Percentiles rank a stretch among this genome's conserved stretches.
These are phyloP conservation scores for Pentalonia nigronervosa DNA, from an alignment of 1,140 invertebrate genomes.

Conservation along the genomic window DNA sequence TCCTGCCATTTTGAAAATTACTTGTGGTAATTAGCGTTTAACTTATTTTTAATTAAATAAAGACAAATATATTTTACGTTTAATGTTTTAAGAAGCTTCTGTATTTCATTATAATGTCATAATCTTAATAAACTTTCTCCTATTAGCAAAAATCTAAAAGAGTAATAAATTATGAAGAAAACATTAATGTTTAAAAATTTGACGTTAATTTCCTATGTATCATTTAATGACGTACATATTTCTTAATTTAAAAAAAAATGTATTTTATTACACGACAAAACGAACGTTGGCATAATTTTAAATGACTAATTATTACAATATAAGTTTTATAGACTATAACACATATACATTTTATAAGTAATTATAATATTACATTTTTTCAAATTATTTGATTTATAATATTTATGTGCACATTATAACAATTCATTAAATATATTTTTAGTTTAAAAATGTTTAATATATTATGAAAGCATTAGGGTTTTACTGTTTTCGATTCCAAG, in stretches of 20 bases:
- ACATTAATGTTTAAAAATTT: not conserved
- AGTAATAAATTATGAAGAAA: not conserved
- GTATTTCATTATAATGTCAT: not conserved
- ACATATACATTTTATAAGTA: not conserved
- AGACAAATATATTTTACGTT: not conserved
- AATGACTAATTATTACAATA: not conserved
- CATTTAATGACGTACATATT: not conserved
- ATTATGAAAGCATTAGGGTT: not conserved
- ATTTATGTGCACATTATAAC: not conserved
- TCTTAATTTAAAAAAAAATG: not conserved
- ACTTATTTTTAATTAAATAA: constrained; percentile 38
- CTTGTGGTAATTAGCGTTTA: constrained; percentile 2
- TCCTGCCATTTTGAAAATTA: not conserved
- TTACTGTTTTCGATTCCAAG: no score
- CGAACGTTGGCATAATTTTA: not conserved
- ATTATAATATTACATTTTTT: not conserved
- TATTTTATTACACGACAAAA: no score
- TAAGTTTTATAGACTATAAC: no score
- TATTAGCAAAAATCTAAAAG: not conserved
- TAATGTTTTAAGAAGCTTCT: constrained; percentile 1
- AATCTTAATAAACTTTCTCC: constrained; percentile 13
- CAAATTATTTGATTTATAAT: not conserved
- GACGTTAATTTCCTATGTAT: not conserved
- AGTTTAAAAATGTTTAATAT: not conserved
- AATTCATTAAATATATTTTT: not conserved